These are phyloP conservation scores for Lepidotrigona ventralis DNA, from an alignment of 1,140 invertebrate species.

Conservation along the genomic window DNA sequence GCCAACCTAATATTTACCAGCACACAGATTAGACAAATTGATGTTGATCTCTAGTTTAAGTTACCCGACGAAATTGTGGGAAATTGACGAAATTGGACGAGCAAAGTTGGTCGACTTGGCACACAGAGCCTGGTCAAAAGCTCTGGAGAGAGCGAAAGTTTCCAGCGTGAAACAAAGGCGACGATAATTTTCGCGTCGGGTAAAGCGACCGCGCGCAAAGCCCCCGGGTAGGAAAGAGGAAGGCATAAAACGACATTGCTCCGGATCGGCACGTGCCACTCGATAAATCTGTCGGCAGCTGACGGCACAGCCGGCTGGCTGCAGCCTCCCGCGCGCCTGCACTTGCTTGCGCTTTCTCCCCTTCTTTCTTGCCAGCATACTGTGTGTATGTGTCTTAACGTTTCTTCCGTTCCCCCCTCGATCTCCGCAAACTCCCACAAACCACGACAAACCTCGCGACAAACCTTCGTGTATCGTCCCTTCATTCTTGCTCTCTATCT, in stretches of 20 bases:
- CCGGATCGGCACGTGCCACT: slow-evolving; percentile 79
- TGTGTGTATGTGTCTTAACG: not conserved
- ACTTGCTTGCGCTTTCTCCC: slow-evolving; percentile 58
- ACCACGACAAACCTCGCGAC: no score
- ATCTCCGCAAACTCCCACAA: slow-evolving; percentile 5
- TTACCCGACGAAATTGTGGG: no score
- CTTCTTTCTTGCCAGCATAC: not conserved
- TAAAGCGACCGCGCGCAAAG: slow-evolving; percentile 47
- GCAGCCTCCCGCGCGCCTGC: slow-evolving; percentile 39
- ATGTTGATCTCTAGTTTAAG: no score
- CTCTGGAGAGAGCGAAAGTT: not conserved
- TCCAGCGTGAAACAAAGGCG: slow-evolving; percentile 37
- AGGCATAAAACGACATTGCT: slow-evolving; percentile 74
- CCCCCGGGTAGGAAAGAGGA: slow-evolving; percentile 60
- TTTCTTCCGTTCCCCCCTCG: not conserved
- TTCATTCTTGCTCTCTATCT: no score
- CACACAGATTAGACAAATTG: no score
- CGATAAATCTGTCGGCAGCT: slow-evolving; percentile 81
- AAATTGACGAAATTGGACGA: no score
- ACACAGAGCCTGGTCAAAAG: no score
- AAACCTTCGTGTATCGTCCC: no score
- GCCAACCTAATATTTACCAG: no score
- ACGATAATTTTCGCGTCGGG: slow-evolving; percentile 57
- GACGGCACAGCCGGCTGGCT: slow-evolving; percentile 77
- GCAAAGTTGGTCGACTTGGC: no score